Evolutionary conservation across 1,140 invertebrate species (phyloP), one percentile per base, ranked within the genome.

Genomic region (Pseudobourletiella spinata): DNA sequence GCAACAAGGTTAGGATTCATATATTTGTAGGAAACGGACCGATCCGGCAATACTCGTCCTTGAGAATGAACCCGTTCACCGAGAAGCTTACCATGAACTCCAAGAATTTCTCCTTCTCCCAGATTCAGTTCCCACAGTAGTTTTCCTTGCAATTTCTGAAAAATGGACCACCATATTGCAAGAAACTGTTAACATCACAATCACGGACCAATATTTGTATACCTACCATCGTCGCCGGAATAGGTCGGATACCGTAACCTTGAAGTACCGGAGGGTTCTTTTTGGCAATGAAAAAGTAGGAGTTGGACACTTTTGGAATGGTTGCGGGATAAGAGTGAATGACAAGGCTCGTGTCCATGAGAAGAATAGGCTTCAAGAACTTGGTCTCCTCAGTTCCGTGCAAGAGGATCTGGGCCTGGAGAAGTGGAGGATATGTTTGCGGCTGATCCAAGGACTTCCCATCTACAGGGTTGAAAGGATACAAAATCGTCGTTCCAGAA

Each of bases 1-100:
- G 88, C 89, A 44, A 95, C 84, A 61, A 99, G 77, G 79, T 99
- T 98, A 24, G 96, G 96, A 82, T 99, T 99, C 50, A 93, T 82
- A 75, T 99, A 98, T 75, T 99, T 99, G 77, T 99, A 99, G 20
- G 98, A 82, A 42, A 99, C 95, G 72, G 89, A 92, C 70, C 96
- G 82, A 79, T 99, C 95, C 29, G 86, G 87, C 61, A 99, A 78
- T 28, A 98, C 95, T 70, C 92, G 83, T 26, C 96, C 96, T 74
- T 95, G 91, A 1, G 95, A 96, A 75, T 98, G 93, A 11, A 97
- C 91, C 71, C 86, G 84, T 79, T 98, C 95, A 66, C 82, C 77
- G 14, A 83, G 76, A 72, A 83, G 83, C 73, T 90, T 90, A 3
- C 80, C 76, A 48, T 83, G 81, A 18, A 88, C 79, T 30, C 83